Evolutionary conservation across 2,113 vertebrate genomes (phyloP), one percentile per base, ranked within the genome.

Genomic region (Melanotaenia duboulayi): DNA sequence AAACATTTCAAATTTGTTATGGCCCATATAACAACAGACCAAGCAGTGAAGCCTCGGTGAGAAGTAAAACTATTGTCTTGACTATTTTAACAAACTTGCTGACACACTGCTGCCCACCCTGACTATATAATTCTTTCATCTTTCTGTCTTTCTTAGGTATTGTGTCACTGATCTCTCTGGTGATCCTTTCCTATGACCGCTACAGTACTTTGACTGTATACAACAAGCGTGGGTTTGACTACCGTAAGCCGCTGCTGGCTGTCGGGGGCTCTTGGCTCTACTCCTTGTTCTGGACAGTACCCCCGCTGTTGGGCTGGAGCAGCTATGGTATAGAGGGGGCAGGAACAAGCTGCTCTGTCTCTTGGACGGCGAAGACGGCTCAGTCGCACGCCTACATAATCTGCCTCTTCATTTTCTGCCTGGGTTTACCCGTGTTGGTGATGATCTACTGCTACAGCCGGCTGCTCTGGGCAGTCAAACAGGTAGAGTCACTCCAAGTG

Each of bases 371-470:
- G 0, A 91, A 87, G 35, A 91, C 95, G 0, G 37, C 82, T 0
- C 65, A 94, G 84, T 96, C 95, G 0, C 93, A 93, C 0, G 93
- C 95, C 73, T 97, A 96, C 73, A 95, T 96, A 90, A 92, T 96
- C 91, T 96, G 95, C 67, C 95, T 97, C 44, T 96, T 97, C 79
- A 86, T 92, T 71, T 96, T 97, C 93, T 97, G 96, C 88, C 75
- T 97, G 83, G 94, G 84, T 1, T 69, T 96, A 4, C 96, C 96
- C 0, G 85, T 97, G 49, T 40, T 91, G 64, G 87, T 95, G 40
- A 96, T 97, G 96, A 49, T 96, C 78, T 97, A 94, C 92, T 95
- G 94, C 91, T 96, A 96, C 0, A 81, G 93, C 63, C 88, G 95
- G 44, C 94, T 97, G 58, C 90, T 96, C 2, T 93, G 91, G 22